Base-by-base conservation (phyloP, 2,888 invertebrate species). In the Stenodera caucasica region DNA sequence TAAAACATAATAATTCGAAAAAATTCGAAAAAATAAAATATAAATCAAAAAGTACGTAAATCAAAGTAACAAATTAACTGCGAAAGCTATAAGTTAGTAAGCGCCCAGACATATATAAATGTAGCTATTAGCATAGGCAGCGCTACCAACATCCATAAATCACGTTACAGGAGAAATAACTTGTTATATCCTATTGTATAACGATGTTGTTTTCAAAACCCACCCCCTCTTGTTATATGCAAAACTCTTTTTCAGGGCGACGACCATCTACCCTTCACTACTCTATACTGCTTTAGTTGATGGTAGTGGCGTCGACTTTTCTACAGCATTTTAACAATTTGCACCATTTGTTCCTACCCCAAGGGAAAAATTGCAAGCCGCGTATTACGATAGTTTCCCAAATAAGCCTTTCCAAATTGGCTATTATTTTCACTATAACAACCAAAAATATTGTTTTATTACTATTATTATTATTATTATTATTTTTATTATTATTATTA, bases 11-110 rank as follows among this genome's bases (percentile, higher is more conserved):
- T 45, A 21, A 45, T 45, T 45, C 45, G 45, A 45, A 45, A 45
- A 21, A 2, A 11, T 7, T n/a, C n/a, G n/a, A n/a, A 11, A 45
- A 21, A 45, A 45, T 45, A 45, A 45, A 21, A 62, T 55, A 75
- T 75, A 75, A 75, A 75, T 74, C 75, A 74, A 72, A 76, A 75
- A 70, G 70, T 68, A 67, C 78, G 79, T 80, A 80, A 80, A 80
- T 80, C 80, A 80, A 80, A 80, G 77, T 78, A 80, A 79, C 80
- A 80, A 80, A 80, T 80, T 80, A 80, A 80, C 78, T 79, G 79
- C 78, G 77, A 79, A 79, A 73, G 78, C 77, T 76, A 78, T 78
- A 79, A 78, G 75, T 78, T 79, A 77, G 74, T 72, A 69, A 62
- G 68, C 72, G 73, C 73, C 72, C 72, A 74, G 80, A 79, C 80